These are phyloP conservation scores for Takifugu ocellatus DNA, from an alignment of 2,797 vertebrate species.

Conservation along the genomic window DNA sequence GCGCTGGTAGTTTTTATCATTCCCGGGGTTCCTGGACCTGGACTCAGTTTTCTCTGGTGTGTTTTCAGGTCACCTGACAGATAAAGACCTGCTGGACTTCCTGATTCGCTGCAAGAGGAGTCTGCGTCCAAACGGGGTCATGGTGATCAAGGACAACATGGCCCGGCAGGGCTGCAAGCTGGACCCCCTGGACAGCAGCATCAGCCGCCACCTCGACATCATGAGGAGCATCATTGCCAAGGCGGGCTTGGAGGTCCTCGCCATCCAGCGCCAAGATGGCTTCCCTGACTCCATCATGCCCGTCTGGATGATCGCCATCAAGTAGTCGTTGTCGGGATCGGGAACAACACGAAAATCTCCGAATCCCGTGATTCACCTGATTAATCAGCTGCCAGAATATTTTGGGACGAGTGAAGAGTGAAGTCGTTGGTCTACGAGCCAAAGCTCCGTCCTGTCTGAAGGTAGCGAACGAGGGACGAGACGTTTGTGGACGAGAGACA, in stretches of 20 bases:
- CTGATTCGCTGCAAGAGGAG: conserved; percentile 83
- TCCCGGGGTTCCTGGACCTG: not conserved
- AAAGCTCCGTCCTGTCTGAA: too few relatives aligned
- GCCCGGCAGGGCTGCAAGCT: conserved; percentile 88
- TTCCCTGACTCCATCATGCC: conserved; percentile 90
- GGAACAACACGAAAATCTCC: too few relatives aligned
- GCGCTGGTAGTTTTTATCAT: too few relatives aligned
- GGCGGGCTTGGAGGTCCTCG: conserved; percentile 83
- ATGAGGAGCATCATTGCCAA: conserved; percentile 82
- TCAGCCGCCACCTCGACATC: conserved; percentile 90
- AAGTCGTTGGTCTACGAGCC: too few relatives aligned
- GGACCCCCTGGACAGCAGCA: conserved; percentile 87
- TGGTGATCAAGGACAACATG: conserved; percentile 95
- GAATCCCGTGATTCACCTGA: not conserved
- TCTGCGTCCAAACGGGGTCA: conserved; percentile 84
- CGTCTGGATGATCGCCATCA: conserved; percentile 92
- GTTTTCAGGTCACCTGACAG: conserved; percentile 85
- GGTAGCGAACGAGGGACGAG: too few relatives aligned
- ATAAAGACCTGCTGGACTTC: conserved; percentile 89
- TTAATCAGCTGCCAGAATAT: not conserved
- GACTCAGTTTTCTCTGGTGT: not conserved
- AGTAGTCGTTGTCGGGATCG: conserved; percentile 25
- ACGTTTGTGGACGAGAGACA: too few relatives aligned
- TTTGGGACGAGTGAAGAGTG: too few relatives aligned
- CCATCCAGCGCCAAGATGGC: conserved; percentile 81